A percentile compares a stretch with the other conserved stretches of the same genome.
Conservation (phyloP, 2,113 vertebrate genomes). For the Sceloporus undulatus region DNA sequence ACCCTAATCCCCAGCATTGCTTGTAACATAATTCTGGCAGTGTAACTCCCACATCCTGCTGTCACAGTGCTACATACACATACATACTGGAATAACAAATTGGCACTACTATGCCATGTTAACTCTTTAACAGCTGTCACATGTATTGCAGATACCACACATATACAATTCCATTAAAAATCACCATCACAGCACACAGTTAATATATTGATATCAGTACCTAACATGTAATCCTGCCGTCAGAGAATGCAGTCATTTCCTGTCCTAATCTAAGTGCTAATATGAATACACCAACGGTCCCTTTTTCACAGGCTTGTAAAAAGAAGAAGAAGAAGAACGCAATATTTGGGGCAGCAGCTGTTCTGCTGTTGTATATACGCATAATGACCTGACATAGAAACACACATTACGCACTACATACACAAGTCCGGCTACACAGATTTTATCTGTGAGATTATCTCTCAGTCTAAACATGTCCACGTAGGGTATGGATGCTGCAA, state of each 20-base stretch:
- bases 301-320: neutral
- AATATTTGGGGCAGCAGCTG: slow-evolving; percentile 4
- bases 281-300: neutral
- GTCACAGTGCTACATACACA: slow-evolving; percentile 28
- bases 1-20: neutral
- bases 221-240: neutral
- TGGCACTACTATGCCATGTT: neutral
- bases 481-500: neutral
- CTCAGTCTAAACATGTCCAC: neutral
- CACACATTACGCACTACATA: neutral
- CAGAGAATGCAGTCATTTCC: neutral
- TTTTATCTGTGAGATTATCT: neutral
- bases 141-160: neutral
- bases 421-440: neutral
- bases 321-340: neutral
- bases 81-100: slow-evolving; percentile 13
- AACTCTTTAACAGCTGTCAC: neutral
- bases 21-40: neutral
- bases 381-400: slow-evolving; percentile 2
- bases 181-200: neutral
- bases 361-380: neutral
- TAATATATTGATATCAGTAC: neutral
- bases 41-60: neutral
- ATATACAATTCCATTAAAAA: neutral
- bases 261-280: neutral